A percentile compares a stretch with the other conserved stretches of the same genome.
Evolutionary conservation across 2,888 invertebrate genomes (phyloP).

Genomic region (Nomada fabriciana): DNA sequence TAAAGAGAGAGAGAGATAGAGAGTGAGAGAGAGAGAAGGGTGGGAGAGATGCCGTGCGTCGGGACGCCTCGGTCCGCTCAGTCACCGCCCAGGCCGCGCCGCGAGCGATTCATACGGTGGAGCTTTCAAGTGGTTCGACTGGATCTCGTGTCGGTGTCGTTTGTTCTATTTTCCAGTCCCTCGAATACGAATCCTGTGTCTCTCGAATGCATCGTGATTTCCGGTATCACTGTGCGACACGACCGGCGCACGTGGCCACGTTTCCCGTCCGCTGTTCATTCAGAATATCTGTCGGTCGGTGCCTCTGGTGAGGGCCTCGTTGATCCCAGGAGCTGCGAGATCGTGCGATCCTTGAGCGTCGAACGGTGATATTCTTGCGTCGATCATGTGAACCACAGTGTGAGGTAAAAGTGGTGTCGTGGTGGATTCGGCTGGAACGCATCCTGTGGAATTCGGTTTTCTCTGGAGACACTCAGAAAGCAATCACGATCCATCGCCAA

Average conservation of each 20-base stretch:
- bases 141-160: constrained; percentile 5
- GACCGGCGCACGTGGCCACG: constrained; percentile 16
- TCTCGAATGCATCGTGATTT: constrained; percentile 16
- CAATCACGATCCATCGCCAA: constrained; percentile 95
- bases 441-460: constrained; percentile 84
- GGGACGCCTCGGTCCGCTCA: constrained; percentile 79
- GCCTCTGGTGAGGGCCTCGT: constrained; percentile 12
- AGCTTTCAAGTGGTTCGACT: constrained; percentile 14
- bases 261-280: neutral
- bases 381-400: constrained; percentile 45
- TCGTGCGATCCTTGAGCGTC: constrained; percentile 3
- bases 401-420: constrained; percentile 67
- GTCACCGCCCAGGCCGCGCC: constrained; percentile 81
- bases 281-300: neutral
- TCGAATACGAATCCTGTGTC: neutral
- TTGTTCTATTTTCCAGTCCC: neutral
- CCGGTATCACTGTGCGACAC: neutral
- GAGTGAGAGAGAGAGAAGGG: constrained; percentile 29
- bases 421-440: constrained; percentile 85
- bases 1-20: constrained; percentile 20
- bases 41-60: constrained; percentile 77
- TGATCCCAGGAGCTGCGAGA: constrained; percentile 26
- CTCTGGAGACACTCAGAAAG: constrained; percentile 93
- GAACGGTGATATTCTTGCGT: constrained; percentile 8
- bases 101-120: constrained; percentile 79